Evolutionary conservation across 2,888 invertebrate genomes (phyloP), one percentile per base, ranked within the genome.

Genomic region (Melanchra persicariae): DNA sequence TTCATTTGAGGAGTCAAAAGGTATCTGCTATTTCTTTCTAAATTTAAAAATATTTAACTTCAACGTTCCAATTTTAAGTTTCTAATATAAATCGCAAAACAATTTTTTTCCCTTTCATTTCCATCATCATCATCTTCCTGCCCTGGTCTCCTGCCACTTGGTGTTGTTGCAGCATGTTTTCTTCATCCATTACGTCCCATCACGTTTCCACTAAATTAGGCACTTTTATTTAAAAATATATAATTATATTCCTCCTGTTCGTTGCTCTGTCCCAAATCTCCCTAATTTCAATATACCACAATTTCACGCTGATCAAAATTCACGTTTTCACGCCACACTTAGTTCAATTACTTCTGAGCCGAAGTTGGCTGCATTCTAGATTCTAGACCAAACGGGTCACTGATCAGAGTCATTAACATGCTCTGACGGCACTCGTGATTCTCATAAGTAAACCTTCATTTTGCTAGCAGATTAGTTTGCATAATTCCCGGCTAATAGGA

Each of bases 371-470:
- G 61, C 73, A 55, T 73, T 79, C 58, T 72, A 68, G 57, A 72
- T 81, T 79, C 61, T 73, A 68, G 58, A 77, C 52, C 63, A 24
- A 51, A 68, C 78, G 72, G 82, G 73, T 79, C 82, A 73, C 61
- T 65, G 82, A 47, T 62, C 78, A 58, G 30, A 34, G 54, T 68
- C 72, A 57, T 73, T 81, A 81, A 81, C 63, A 77, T 24, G 73
- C 72, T 77, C 64, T 54, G 77, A 62, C 40, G 71, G 49, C 43
- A 34, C 10, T 58, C 62, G 72, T 57, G 72, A 55, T 65, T 60
- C 47, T 71, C 51, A 55, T 81, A 60, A 45, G 26, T 52, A 26
- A 59, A 43, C 26, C 67, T 54, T 40, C 40, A 68, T 58, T 61
- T 63, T 43, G 47, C 37, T 45, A 26, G 26, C 24, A 30, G 55